These are phyloP conservation scores for Drosophila pallidifrons DNA, from an alignment of 1,140 invertebrate genomes.

Conservation along the genomic window DNA sequence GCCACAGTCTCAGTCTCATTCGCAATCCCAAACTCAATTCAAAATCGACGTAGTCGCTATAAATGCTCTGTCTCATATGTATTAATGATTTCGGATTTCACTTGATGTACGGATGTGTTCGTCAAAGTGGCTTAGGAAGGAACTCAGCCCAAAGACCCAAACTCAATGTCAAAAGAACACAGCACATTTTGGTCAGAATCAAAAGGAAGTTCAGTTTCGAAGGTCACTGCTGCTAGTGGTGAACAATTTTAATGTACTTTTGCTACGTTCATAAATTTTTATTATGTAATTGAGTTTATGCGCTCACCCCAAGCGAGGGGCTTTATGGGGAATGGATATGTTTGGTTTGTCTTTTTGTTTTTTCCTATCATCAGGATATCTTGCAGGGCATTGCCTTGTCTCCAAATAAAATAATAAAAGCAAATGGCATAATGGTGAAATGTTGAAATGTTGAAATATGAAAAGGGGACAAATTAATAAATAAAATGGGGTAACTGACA, in stretches of 20 bases:
- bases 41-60: not conserved
- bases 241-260: constrained; percentile 68
- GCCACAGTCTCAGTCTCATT: not conserved
- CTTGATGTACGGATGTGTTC: constrained; percentile 63
- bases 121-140: constrained; percentile 57
- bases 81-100: constrained; percentile 75
- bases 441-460: constrained; percentile 24
- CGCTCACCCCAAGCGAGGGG: constrained; percentile 3
- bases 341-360: not conserved
- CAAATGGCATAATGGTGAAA: constrained; percentile 68
- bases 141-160: constrained; percentile 15
- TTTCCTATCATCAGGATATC: constrained; percentile 12
- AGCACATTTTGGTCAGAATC: constrained; percentile 6
- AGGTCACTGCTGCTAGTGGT: constrained; percentile 24
- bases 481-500: constrained; percentile 51
- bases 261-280: constrained; percentile 74
- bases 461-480: constrained; percentile 56
- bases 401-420: constrained; percentile 76
- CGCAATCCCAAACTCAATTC: not conserved
- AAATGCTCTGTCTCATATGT: constrained; percentile 45
- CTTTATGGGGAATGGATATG: constrained; percentile 6
- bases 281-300: constrained; percentile 76
- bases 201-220: constrained; percentile 5
- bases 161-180: constrained; percentile 13
- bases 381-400: constrained; percentile 41